Percentiles rank a stretch among this genome's conserved stretches.
These are phyloP conservation scores for Mus pahari DNA, from an alignment of 2,113 vertebrate species.

Conservation along the genomic window DNA sequence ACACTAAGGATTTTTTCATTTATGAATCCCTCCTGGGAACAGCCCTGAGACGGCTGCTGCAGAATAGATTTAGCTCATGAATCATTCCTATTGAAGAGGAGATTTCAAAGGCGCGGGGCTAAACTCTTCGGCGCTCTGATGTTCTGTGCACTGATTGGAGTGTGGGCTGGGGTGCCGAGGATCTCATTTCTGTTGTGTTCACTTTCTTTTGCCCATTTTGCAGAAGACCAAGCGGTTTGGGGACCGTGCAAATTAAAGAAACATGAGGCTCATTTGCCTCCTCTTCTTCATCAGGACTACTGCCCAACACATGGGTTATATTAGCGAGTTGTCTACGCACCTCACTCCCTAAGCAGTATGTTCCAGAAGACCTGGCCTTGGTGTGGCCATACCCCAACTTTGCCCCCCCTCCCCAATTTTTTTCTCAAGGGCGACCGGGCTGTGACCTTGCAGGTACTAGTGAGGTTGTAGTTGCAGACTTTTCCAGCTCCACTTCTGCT, in stretches of 20 bases:
- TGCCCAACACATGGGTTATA: too few species aligned
- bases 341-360: not conserved
- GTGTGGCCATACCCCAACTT: not conserved
- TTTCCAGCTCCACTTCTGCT: not conserved
- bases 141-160: not conserved
- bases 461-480: not conserved
- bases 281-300: not conserved
- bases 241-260: not conserved
- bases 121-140: slow-evolving; percentile 37
- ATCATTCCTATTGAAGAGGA: slow-evolving; percentile 75
- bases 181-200: slow-evolving; percentile 41
- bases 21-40: slow-evolving; percentile 64
- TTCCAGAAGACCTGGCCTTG: accelerated
- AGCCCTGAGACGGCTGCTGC: not conserved
- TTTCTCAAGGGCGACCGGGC: not conserved
- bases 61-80: slow-evolving; percentile 71
- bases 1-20: slow-evolving; percentile 67
- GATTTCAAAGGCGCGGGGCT: slow-evolving; percentile 57
- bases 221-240: slow-evolving; percentile 39
- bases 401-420: too few species aligned
- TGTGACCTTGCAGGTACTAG: not conserved
- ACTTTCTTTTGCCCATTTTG: slow-evolving; percentile 31
- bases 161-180: not conserved
- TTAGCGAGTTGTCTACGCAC: not conserved
- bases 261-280: not conserved